Evolutionary conservation across 2,888 invertebrate species (phyloP), one percentile per base, ranked within the genome.

Genomic region (Rhingia rostrata): DNA sequence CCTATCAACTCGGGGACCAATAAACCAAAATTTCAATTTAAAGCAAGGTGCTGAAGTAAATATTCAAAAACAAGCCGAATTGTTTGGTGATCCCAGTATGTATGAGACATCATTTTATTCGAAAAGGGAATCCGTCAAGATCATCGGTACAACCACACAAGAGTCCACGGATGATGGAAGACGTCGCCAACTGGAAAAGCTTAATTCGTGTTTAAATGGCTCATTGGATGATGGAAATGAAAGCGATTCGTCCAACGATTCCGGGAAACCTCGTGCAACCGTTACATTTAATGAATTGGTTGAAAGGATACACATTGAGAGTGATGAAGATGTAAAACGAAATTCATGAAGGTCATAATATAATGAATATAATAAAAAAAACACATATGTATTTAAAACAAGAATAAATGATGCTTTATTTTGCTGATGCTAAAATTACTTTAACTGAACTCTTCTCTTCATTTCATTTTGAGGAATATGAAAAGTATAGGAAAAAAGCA

Each of bases 261-360:
- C 33, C 9, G 64, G 78, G 3, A 90, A 90, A 86, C 91, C 91
- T 86, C 93, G 93, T 88, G 92, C 93, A 3, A 92, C 92, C 0
- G 93, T 93, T 6, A 93, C 92, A 0, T 93, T 93, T 86, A 93
- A 93, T 88, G 93, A 93, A 88, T 92, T 93, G 41, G 93, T 93
- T 37, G 93, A 93, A 69, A 92, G 93, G 83, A 91, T 93, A 9
- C 92, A 93, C 88, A 92, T 93, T 77, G 90, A 88, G 4, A 82
- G 66, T n/a, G 77, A 67, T 58, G 61, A 63, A 4, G 72, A 73
- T 5, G 51, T 51, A 2, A 72, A 54, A 53, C 14, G 3, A 6
- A 63, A 63, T 10, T 35, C 4, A 35, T 35, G 30, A 63, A 41
- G 37, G 14, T 49, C 39, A 0, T 22, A 22, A 22, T 22, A 37